Evolutionary conservation across 1,140 invertebrate genomes (phyloP).

Genomic region (Ips nitidus): DNA sequence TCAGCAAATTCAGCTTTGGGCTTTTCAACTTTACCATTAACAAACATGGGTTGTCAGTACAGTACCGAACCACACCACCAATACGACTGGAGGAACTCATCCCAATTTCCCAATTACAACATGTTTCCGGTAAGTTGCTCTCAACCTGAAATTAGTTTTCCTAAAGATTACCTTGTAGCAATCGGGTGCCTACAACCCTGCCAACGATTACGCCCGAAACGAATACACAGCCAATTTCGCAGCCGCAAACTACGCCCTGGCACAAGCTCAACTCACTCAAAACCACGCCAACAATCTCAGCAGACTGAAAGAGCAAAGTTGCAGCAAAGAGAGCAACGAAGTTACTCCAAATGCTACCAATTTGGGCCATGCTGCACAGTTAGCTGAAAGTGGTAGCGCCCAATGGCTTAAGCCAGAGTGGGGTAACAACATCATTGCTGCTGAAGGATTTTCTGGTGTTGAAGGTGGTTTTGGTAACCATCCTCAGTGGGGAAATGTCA

Average conservation of each 20-base stretch:
- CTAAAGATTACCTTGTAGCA: slow-evolving; percentile 48
- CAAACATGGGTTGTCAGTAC: slow-evolving; percentile 63
- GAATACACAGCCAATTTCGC: slow-evolving; percentile 46
- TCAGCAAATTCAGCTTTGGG: slow-evolving; percentile 57
- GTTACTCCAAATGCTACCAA: slow-evolving; percentile 1
- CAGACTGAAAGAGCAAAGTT: slow-evolving; percentile 22
- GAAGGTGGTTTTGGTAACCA: slow-evolving; percentile 19
- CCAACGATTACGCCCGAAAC: slow-evolving; percentile 46
- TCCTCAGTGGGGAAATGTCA: slow-evolving; percentile 5
- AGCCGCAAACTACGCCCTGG: slow-evolving; percentile 49
- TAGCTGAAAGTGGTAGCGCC: slow-evolving; percentile 9
- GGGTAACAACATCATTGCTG: slow-evolving; percentile 18
- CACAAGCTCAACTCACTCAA: slow-evolving; percentile 52
- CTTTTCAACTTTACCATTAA: slow-evolving; percentile 60
- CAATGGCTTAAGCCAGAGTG: slow-evolving; percentile 27
- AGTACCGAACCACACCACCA: slow-evolving; percentile 47
- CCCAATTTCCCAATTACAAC: slow-evolving; percentile 59
- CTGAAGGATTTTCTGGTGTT: slow-evolving; percentile 5
- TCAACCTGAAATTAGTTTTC: neutral
- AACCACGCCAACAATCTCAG: slow-evolving; percentile 41
- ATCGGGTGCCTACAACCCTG: slow-evolving; percentile 50
- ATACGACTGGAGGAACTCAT: slow-evolving; percentile 57
- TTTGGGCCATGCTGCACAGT: neutral
- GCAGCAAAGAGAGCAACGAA: slow-evolving; percentile 23
- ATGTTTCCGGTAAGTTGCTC: slow-evolving; percentile 53